Evolutionary conservation across 1,140 invertebrate genomes (phyloP), one percentile per base, ranked within the genome.

Genomic region (Pantala flavescens): DNA sequence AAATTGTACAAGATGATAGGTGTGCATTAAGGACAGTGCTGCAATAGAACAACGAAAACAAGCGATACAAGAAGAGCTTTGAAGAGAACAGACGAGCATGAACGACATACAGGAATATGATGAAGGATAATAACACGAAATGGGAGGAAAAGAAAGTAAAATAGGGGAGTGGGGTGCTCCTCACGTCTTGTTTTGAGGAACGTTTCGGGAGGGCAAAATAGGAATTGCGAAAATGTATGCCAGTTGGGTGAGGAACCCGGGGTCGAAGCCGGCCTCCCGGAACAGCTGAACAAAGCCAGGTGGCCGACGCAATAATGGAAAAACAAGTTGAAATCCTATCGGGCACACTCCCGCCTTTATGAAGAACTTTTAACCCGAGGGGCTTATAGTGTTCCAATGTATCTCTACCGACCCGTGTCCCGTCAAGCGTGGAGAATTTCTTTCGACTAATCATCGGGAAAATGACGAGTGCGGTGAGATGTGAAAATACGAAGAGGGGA

Each of bases 311-410:
- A 63, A 63, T 63, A 63, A 63, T 63, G 49, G 49, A 63, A 63
- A 63, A 63, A 63, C 49, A 63, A 63, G 49, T 63, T 63, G 49
- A 63, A 63, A 63, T 63, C 49, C 49, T 63, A 63, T 63, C 49
- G 49, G 49, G 16, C 49, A 63, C 49, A 16, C 49, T 63, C 49
- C 49, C 49, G 49, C 49, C 49, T 21, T 12, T 63, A 7, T 63
- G 49, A 63, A 63, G 12, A 63, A 63, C 49, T 63, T 36, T 36
- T 63, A 21, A 63, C 49, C 49, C 3, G 49, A 63, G 49, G 28
- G 49, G 49, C 49, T 63, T 63, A 63, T 21, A 63, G 49, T 63
- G 49, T 21, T 63, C 49, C 49, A 63, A 63, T 63, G 49, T 63
- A 63, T 63, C 49, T 21, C 49, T 63, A 3, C 49, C 49, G 5